Evolutionary conservation across 2,797 vertebrate genomes (phyloP).

Genomic region (Myripristis murdjan): DNA sequence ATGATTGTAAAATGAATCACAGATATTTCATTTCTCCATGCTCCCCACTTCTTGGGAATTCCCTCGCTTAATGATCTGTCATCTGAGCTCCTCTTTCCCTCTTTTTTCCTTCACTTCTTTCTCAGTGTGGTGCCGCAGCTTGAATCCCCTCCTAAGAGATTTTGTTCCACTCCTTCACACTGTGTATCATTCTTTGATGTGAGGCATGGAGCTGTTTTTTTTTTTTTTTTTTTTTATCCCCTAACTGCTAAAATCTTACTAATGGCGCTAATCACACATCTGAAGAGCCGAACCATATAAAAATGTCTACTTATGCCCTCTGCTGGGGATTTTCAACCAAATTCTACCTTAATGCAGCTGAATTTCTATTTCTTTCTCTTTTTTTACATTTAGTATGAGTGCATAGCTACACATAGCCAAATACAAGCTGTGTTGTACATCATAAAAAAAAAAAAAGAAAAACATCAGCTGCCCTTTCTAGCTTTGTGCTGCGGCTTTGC

Average conservation of each 20-base stretch:
- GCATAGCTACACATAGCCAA: not conserved
- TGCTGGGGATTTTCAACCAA: not conserved
- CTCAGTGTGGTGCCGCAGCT: constrained; percentile 6
- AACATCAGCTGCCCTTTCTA: not conserved
- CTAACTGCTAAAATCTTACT: not conserved
- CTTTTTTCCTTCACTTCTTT: constrained; percentile 18
- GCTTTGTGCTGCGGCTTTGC: not conserved
- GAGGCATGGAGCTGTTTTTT: constrained; percentile 4
- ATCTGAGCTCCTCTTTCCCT: constrained; percentile 23
- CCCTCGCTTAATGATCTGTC: constrained; percentile 55
- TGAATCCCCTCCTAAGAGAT: constrained; percentile 6
- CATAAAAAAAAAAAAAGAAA: too few relatives aligned
- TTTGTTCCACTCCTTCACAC: not conserved
- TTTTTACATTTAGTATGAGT: too few relatives aligned
- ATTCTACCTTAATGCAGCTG: not conserved
- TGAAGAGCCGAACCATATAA: not conserved
- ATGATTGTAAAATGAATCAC: constrained; percentile 78
- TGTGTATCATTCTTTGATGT: not conserved
- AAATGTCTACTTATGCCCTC: not conserved
- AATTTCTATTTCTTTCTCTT: not conserved
- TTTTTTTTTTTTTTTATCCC: too few relatives aligned
- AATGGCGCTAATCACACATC: not conserved
- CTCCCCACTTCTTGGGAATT: constrained; percentile 63
- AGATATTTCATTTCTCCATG: constrained; percentile 72
- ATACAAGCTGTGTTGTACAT: not conserved